A percentile compares a stretch with the other conserved stretches of the same genome.
phyloP scores from a whole-genome alignment of 2,888 invertebrate species.

The Trichopria drosophilae region DNA sequence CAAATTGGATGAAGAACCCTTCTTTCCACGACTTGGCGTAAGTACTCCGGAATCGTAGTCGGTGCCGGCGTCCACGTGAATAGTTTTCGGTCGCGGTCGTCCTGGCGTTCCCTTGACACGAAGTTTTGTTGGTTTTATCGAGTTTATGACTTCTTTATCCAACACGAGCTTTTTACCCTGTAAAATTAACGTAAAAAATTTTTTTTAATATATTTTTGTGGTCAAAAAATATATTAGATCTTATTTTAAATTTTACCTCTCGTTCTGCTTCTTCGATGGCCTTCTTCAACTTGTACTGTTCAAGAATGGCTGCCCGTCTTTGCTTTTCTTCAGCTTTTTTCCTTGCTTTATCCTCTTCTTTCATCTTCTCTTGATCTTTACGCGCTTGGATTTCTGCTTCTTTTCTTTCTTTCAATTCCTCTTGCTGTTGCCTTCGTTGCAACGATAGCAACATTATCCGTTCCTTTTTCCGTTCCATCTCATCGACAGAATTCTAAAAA shows the following conservation, averaged over 20 bases:
- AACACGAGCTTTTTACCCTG: constrained; percentile 82
- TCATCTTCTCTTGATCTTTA: constrained; percentile 74
- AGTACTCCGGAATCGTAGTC: constrained; percentile 78
- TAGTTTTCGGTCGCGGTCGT: constrained; percentile 85
- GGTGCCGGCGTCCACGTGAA: constrained; percentile 82
- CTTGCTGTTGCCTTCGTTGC: constrained; percentile 88
- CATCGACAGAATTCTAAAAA: constrained; percentile 76
- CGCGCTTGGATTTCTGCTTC: constrained; percentile 80
- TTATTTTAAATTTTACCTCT: constrained; percentile 64
- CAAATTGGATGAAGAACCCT: constrained; percentile 80
- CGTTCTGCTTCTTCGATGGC: constrained; percentile 88
- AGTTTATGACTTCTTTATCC: constrained; percentile 70
- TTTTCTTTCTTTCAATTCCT: constrained; percentile 80
- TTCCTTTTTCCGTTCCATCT: constrained; percentile 92
- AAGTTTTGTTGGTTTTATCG: constrained; percentile 67
- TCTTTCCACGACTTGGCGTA: constrained; percentile 72
- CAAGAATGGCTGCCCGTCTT: constrained; percentile 84
- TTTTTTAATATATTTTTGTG: not conserved
- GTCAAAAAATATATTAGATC: not conserved
- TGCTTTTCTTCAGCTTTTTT: constrained; percentile 84
- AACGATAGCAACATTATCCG: constrained; percentile 86
- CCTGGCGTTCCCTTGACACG: constrained; percentile 65
- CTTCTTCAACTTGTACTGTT: constrained; percentile 91
- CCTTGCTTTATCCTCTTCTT: constrained; percentile 71
- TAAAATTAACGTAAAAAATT: constrained; percentile 1